Conservation (phyloP, 2,113 vertebrate species). For the Engraulis encrasicolus region DNA sequence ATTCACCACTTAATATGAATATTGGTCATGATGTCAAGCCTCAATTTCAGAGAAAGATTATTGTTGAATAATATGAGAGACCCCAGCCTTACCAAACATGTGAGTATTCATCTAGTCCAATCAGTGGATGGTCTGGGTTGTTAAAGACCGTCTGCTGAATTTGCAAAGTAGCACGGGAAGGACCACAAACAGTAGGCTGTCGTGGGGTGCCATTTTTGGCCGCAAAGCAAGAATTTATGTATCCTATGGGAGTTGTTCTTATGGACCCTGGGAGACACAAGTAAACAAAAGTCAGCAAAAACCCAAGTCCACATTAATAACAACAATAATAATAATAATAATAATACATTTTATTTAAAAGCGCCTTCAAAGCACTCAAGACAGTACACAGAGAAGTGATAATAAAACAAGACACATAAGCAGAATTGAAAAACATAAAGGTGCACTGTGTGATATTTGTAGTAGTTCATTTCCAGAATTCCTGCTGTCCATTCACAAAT, state of each 20-base stretch:
- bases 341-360: too few species aligned
- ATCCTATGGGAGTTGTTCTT: constrained; percentile 83
- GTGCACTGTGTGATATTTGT: too few species aligned
- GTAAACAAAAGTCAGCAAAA: neutral
- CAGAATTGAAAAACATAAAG: too few species aligned
- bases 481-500: too few species aligned
- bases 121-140: constrained; percentile 84
- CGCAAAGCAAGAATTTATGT: constrained; percentile 83
- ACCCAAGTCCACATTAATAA: too few species aligned
- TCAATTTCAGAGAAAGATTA: neutral
- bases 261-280: constrained; percentile 72
- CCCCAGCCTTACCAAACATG: constrained; percentile 82
- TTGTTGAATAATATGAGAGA: neutral
- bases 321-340: too few species aligned
- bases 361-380: too few species aligned
- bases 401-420: too few species aligned
- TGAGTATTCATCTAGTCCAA: constrained; percentile 85
- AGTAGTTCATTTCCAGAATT: too few species aligned
- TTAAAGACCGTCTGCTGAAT: constrained; percentile 82
- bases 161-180: constrained; percentile 78
- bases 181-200: constrained; percentile 82
- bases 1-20: neutral
- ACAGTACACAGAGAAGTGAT: too few species aligned
- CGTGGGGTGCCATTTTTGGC: constrained; percentile 86
- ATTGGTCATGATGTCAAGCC: neutral